Evolutionary conservation across 2,888 invertebrate genomes (phyloP).

Genomic region (Metallyticus violacea): DNA sequence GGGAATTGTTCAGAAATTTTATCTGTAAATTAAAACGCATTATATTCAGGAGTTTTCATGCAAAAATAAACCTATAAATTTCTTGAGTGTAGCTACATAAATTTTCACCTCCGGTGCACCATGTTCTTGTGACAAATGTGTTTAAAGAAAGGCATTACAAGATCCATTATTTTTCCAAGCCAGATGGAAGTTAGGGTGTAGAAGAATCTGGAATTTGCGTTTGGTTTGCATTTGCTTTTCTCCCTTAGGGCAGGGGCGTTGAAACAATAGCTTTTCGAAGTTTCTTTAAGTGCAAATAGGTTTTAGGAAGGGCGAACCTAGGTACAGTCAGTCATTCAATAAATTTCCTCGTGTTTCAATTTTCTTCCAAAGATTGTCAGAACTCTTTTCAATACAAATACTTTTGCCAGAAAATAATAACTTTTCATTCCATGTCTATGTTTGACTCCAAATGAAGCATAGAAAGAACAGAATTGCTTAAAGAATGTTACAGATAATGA

Average conservation of each 20-base stretch:
- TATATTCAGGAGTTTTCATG: no score
- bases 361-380: not conserved
- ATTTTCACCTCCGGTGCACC: not conserved
- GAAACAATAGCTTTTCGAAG: not conserved
- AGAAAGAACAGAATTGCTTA: no score
- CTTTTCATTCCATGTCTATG: no score
- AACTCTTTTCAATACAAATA: not conserved
- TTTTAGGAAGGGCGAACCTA: not conserved
- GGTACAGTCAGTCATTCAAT: not conserved
- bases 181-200: not conserved
- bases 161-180: not conserved
- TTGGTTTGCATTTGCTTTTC: not conserved
- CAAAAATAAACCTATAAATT: no score
- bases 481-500: no score
- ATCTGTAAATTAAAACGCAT: no score
- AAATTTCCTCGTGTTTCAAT: not conserved
- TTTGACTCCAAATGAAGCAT: no score
- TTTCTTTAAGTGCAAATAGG: not conserved
- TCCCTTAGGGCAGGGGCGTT: not conserved
- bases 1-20: no score
- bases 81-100: not conserved
- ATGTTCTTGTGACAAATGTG: not conserved
- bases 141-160: not conserved
- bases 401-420: not conserved
- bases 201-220: not conserved